A percentile compares a stretch with the other conserved stretches of the same genome.
Conservation (phyloP, 1,140 invertebrate genomes). For the Pseudomyrmex pallidus region DNA sequence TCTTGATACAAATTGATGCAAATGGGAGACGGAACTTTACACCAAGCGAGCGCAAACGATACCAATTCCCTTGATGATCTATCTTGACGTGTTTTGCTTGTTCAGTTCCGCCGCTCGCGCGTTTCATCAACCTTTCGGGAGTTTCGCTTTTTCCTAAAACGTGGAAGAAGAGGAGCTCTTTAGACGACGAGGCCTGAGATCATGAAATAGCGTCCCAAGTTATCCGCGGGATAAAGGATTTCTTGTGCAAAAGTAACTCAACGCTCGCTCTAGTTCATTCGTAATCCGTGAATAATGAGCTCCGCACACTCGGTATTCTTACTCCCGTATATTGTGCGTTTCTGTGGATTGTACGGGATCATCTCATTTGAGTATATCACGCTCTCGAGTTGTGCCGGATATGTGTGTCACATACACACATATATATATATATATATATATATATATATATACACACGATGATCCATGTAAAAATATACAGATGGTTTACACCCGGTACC, state of each 20-base stretch:
- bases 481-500: slow-evolving; percentile 7
- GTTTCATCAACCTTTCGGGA: no score
- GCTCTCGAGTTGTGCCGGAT: background rate
- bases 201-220: slow-evolving; percentile 41
- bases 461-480: slow-evolving; percentile 47
- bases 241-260: slow-evolving; percentile 36
- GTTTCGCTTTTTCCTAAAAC: background rate
- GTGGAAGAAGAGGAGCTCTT: background rate
- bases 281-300: slow-evolving; percentile 69
- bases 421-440: no score
- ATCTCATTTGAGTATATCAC: slow-evolving; percentile 44
- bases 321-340: slow-evolving; percentile 70
- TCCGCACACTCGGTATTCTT: slow-evolving; percentile 50
- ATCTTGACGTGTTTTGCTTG: no score
- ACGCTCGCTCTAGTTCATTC: slow-evolving; percentile 59
- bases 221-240: slow-evolving; percentile 51
- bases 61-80: no score
- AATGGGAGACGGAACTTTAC: no score
- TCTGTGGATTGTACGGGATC: slow-evolving; percentile 52
- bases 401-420: slow-evolving; percentile 6
- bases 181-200: slow-evolving; percentile 23
- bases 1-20: no score
- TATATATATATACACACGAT: slow-evolving; percentile 5
- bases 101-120: no score
- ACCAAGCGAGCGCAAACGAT: no score